Base-by-base conservation (phyloP, 2,113 vertebrate genomes). In the Pseudopodoces humilis region DNA sequence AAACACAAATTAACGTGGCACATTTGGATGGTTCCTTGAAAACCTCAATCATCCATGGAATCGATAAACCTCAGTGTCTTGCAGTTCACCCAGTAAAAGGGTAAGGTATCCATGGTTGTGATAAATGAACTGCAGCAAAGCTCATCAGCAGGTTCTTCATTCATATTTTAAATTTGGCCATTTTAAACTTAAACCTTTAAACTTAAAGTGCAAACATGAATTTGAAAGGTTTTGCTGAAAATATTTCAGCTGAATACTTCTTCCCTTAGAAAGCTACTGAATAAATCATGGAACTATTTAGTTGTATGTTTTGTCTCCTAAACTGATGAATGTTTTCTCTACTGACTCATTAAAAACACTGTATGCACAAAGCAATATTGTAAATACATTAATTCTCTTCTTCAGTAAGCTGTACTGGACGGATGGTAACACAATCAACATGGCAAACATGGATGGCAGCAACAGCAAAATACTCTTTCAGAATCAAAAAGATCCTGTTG, bases 391-490 rank as follows among this genome's bases (percentile, higher is more conserved):
- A 7, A 86, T 70, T 96, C 89, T 90, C 46, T 68, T 90, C 67
- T 92, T 90, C 96, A 99, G 99, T 47, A 99, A 99, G 96, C 98
- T 99, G 24, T 99, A 99, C 93, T 99, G 99, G 99, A 99, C 98
- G 2, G 99, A 99, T 97, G 99, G 99, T 30, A 99, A 99, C 96
- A 99, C 99, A 59, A 99, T 99, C 96, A 99, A 99, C 96, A 98
- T 99, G 98, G 99, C 99, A 91, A 99, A 99, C 96, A 99, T 99
- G 99, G 99, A 99, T 84, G 99, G 99, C 67, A 99, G 98, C 96
- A 99, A 99, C 96, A 99, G 98, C 97, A 99, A 99, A 97, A 99
- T 99, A 90, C 99, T 99, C 46, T 99, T 99, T 95, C 99, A 99
- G 96, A 99, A 99, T 95, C 99, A 99, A 92, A 99, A 98, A 94